A percentile compares a stretch with the other conserved stretches of the same genome.
Conservation (phyloP, 1,140 invertebrate species). For the Charaxes varanes region DNA sequence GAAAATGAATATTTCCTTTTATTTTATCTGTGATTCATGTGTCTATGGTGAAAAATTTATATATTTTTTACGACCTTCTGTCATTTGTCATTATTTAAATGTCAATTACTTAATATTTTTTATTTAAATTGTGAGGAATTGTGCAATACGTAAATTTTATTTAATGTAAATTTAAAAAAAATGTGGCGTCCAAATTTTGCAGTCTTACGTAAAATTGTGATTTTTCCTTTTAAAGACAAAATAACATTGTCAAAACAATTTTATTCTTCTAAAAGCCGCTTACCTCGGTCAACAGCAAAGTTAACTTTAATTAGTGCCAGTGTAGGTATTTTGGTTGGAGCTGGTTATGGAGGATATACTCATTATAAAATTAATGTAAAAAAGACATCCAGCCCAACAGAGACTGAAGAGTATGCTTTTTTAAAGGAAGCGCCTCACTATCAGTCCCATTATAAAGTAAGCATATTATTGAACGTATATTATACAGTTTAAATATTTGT, state of each 20-base stretch:
- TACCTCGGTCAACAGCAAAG: slow-evolving; percentile 50
- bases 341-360: slow-evolving; percentile 67
- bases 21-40: too few species aligned
- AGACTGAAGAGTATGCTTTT: slow-evolving; percentile 48
- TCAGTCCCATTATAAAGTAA: slow-evolving; percentile 56
- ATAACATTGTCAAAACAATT: slow-evolving; percentile 32
- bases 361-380: slow-evolving; percentile 67
- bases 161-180: slow-evolving; percentile 12
- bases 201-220: slow-evolving; percentile 44
- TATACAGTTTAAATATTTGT: too few species aligned
- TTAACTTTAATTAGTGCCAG: slow-evolving; percentile 64
- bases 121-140: slow-evolving; percentile 14
- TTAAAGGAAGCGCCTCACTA: slow-evolving; percentile 49
- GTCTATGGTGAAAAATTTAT: too few species aligned
- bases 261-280: slow-evolving; percentile 50
- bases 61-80: too few species aligned
- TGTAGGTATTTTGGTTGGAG: slow-evolving; percentile 63
- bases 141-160: slow-evolving; percentile 9
- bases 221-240: slow-evolving; percentile 47
- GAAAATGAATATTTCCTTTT: too few species aligned
- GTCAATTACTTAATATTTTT: slow-evolving; percentile 3
- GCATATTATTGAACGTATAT: not conserved
- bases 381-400: slow-evolving; percentile 25
- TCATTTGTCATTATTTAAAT: too few species aligned
- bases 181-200: slow-evolving; percentile 58